Percentiles rank a stretch among this genome's conserved stretches.
phyloP scores from a whole-genome alignment of 1,140 invertebrate genomes.

The Octopus bimaculoides region DNA sequence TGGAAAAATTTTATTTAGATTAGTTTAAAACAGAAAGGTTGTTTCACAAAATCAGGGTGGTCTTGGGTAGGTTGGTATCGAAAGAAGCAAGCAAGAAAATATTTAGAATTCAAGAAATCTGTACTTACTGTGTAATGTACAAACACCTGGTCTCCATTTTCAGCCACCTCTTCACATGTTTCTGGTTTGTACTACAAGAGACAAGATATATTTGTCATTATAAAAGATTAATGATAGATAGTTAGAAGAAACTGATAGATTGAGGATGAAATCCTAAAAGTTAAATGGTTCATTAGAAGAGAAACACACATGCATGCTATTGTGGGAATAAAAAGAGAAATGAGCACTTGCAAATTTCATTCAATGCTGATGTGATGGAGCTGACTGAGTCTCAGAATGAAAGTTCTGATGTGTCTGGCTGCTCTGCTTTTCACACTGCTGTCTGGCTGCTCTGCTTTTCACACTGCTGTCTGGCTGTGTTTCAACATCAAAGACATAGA shows the following conservation, averaged over 20 bases:
- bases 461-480: too few relatives aligned
- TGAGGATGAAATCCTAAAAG: background rate
- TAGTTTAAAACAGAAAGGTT: too few relatives aligned
- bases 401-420: too few relatives aligned
- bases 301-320: background rate
- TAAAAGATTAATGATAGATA: background rate
- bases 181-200: slow-evolving; percentile 17
- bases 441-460: too few relatives aligned
- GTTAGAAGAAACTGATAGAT: background rate
- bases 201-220: background rate
- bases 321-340: background rate
- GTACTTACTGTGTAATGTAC: slow-evolving; percentile 21
- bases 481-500: too few relatives aligned
- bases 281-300: background rate
- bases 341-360: background rate
- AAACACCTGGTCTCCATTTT: slow-evolving; percentile 17
- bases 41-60: too few relatives aligned
- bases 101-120: background rate
- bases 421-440: too few relatives aligned
- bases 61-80: too few relatives aligned
- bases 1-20: too few relatives aligned
- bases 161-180: slow-evolving; percentile 13
- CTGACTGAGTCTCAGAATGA: too few relatives aligned
- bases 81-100: background rate
- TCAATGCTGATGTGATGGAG: background rate